Base-by-base conservation (phyloP, 2,113 vertebrate genomes). In the Oriolus oriolus region DNA sequence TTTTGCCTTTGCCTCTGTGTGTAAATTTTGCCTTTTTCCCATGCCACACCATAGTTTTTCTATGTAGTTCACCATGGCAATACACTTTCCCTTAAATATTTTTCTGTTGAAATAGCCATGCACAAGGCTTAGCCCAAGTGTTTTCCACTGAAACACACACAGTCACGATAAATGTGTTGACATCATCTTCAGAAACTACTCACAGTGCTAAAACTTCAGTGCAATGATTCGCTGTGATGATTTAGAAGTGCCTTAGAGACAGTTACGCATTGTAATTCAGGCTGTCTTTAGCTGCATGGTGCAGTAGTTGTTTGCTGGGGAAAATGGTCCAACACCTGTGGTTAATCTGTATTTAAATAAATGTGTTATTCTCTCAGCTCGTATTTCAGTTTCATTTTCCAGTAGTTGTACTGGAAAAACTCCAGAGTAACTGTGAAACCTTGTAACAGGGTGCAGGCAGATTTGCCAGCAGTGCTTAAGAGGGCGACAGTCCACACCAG, bases 281-380 rank as follows among this genome's bases (percentile, higher is more conserved):
- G 28, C 59, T 95, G 92, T 42, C 77, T 87, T 79, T 69, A 57
- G 66, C 81, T 90, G 45, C 54, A 15, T 19, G 59, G 60, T 89
- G 24, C 16, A 12, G 65, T 61, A 87, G 23, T 89, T 89, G 30
- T 83, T 79, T 87, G 75, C 66, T 91, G 71, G 54, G 68, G 9
- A 74, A 94, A 93, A 65, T 16, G 21, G 26, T 57, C 54, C 65
- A 70, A 69, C 59, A 91, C 39, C n/a, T 35, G 53, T 80, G 78
- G 75, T 93, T 95, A 94, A 88, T 86, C 78, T 88, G 78, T 84
- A 85, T 96, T 93, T 95, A 80, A 90, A 93, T 80, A 90, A 96
- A 69, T 74, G 71, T 9, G 2, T 90, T 96, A 88, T 93, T 93
- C 66, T 96, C 66, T 86, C 66, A 65, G 90, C 59, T 93, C 30